Evolutionary conservation across 2,113 vertebrate genomes (phyloP), one percentile per base, ranked within the genome.

Genomic region (Vidua chalybeata): DNA sequence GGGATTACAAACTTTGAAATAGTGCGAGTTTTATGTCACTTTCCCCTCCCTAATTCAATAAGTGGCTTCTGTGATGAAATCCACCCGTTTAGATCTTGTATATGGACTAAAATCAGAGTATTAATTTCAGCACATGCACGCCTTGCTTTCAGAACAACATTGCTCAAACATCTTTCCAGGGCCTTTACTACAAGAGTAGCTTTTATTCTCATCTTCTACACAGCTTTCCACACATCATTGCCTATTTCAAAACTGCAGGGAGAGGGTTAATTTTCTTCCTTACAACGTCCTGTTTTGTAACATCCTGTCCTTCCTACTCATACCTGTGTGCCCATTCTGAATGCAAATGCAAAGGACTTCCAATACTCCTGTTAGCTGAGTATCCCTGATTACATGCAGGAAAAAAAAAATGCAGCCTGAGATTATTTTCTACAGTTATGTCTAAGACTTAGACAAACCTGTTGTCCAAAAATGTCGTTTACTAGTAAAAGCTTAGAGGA

Each of bases 251-350:
- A 94, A 96, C 56, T 78, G 52, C 26, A 84, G 15, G 55, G 52
- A 71, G 49, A 94, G 76, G 28, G 52, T 77, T 80, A 56, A 68
- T 84, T 87, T 87, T 94, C 90, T 56, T 88, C 76, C 48, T 90
- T 90, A 81, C 31, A 92, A 75, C 20, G 4, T 94, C 52, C 56
- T 67, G 87, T 96, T 93, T 96, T 72, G 90, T 93, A 96, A 96
- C 54, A 89, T 93, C 93, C 93, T 89, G 96, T 64, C 90, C 89
- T 78, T 92, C 62, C 74, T 13, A 66, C 76, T 86, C 3, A 4
- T 84, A 92, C 88, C 90, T 96, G 64, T 8, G 16, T 33, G 43
- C 15, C 23, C 56, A 75, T 84, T 75, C 72, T 43, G 67, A 84
- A 91, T 10, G 54, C 39, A 87, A 78, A 58, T 5, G n/a, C 19